phyloP scores from a whole-genome alignment of 2,888 invertebrate species.

The Theretra japonica region DNA sequence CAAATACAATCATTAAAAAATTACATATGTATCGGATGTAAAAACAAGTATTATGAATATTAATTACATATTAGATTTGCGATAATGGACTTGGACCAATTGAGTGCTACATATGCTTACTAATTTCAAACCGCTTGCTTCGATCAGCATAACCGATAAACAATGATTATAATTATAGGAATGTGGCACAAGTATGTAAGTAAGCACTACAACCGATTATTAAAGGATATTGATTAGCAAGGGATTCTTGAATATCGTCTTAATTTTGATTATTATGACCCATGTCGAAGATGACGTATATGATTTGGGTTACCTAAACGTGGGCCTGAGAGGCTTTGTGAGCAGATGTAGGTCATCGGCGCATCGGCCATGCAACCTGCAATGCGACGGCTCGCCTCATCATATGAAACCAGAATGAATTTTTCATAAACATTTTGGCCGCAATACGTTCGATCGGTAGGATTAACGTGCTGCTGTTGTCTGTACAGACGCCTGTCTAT shows the following conservation, averaged over 20 bases:
- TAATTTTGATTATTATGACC: neutral
- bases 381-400: slow-evolving; percentile 64
- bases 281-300: slow-evolving; percentile 10
- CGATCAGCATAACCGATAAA: no score
- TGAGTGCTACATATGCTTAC: no score
- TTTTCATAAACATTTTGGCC: slow-evolving; percentile 36
- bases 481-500: neutral
- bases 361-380: slow-evolving; percentile 62
- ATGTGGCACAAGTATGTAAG: no score
- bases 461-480: slow-evolving; percentile 3
- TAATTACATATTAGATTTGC: no score
- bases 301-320: slow-evolving; percentile 20
- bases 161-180: no score
- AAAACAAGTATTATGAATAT: no score
- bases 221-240: no score
- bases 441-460: slow-evolving; percentile 27
- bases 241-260: neutral
- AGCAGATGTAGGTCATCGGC: slow-evolving; percentile 73
- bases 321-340: slow-evolving; percentile 44
- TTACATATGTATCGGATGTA: no score
- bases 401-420: slow-evolving; percentile 51
- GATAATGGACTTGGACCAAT: no score
- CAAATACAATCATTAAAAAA: no score
- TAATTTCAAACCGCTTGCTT: no score
- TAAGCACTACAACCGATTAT: no score